Evolutionary conservation across 2,888 invertebrate species (phyloP).

Genomic region (Rotaria macrura): DNA sequence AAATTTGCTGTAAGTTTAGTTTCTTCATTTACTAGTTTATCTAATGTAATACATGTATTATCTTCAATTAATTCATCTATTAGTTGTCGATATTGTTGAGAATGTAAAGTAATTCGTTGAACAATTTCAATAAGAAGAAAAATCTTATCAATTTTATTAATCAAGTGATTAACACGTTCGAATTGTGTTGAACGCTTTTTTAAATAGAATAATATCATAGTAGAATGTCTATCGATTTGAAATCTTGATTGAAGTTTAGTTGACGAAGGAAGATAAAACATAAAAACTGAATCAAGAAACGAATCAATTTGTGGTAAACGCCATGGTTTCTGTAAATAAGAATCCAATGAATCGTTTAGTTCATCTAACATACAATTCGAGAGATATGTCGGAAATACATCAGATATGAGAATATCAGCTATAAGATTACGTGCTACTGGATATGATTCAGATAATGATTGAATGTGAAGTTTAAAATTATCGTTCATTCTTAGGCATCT

Average conservation of each 20-base stretch:
- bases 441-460: neutral
- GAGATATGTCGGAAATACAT: neutral
- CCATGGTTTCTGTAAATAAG: neutral
- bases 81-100: neutral
- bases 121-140: neutral
- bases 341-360: neutral
- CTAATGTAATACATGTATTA: neutral
- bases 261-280: neutral
- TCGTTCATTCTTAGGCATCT: neutral
- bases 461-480: neutral
- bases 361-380: neutral
- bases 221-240: neutral
- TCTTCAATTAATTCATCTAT: neutral
- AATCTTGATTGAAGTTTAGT: neutral
- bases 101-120: neutral
- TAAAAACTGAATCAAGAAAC: neutral
- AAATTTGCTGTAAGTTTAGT: neutral
- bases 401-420: neutral
- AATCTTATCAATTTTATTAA: neutral
- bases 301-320: neutral
- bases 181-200: neutral
- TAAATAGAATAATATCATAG: neutral
- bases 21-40: neutral
- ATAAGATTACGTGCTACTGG: neutral
- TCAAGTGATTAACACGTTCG: neutral